A percentile compares a stretch with the other conserved stretches of the same genome.
Evolutionary conservation across 2,797 vertebrate species (phyloP).

Genomic region (Capromys pilorides): DNA sequence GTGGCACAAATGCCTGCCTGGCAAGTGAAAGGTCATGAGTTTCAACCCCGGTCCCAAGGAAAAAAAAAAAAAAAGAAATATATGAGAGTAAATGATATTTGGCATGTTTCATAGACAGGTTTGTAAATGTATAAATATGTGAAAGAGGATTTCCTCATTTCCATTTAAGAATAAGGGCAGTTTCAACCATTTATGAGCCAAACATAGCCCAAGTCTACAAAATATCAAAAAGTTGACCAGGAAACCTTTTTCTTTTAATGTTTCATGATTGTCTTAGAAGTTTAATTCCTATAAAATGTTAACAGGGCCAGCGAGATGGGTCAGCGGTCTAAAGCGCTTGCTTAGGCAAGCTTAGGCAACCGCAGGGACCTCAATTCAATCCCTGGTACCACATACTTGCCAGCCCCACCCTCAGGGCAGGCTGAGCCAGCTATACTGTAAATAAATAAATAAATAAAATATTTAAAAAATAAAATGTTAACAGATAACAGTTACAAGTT

Average conservation of each 20-base stretch:
- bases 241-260: background rate
- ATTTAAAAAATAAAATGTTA: background rate
- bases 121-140: background rate
- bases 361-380: too few species aligned
- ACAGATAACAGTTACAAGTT: background rate
- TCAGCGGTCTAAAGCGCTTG: too few species aligned
- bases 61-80: background rate
- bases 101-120: background rate
- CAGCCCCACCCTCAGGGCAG: too few species aligned
- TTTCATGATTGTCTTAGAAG: background rate
- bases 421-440: too few species aligned
- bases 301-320: too few species aligned
- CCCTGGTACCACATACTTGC: too few species aligned
- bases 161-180: background rate
- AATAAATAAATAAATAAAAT: too few species aligned
- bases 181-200: background rate
- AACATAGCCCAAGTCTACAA: background rate
- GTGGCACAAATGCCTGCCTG: too few species aligned
- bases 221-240: background rate
- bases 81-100: background rate
- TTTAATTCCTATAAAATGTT: background rate
- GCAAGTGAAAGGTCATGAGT: too few species aligned
- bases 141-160: background rate
- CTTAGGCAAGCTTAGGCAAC: too few species aligned
- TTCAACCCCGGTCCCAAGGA: too few species aligned